Evolutionary conservation across 1,140 invertebrate genomes (phyloP), one percentile per base, ranked within the genome.

Genomic region (Globodera rostochiensis): DNA sequence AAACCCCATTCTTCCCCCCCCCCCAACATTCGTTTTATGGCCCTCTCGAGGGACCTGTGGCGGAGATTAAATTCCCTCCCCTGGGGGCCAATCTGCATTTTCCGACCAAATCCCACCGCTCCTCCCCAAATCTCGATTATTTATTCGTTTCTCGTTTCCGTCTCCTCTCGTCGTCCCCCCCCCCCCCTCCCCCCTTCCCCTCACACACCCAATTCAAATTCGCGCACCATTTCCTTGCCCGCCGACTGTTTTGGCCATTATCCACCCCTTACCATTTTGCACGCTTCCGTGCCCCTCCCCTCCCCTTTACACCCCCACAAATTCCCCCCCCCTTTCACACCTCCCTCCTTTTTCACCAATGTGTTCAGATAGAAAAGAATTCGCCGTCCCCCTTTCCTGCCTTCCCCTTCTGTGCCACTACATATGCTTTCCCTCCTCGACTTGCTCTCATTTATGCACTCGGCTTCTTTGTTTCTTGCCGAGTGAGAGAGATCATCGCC

Each of bases 21-120:
- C 46, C 4, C 69, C 1, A 36, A 71, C 69, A 71, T 47, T 47
- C 69, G 25, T 71, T 71, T 71, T 71, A 71, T 71, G 69, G 69
- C 69, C 69, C 69, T 71, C 69, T 71, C 69, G 46, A 71, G 69
- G 69, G 69, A 71, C 25, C 11, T 36, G 15, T 19, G 46, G n/a
- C 69, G 69, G 69, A 71, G 69, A 71, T 71, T 71, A 71, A 71
- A 71, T 71, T 71, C 69, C 69, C 69, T 71, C 69, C 69, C 25
- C 69, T 21, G 69, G 69, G 60, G 25, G 69, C 25, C 46, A 45
- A 71, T 71, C 46, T 47, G n/a, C 69, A 47, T 71, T 71, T 45
- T 25, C 46, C 69, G 25, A 71, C 69, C 15, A 60, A 60, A 60
- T 60, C 57, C 57, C 57, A 60, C 57, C 57, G 13, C 50, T 15